Base-by-base conservation (phyloP, 2,797 vertebrate species). In the Anguilla megastoma region DNA sequence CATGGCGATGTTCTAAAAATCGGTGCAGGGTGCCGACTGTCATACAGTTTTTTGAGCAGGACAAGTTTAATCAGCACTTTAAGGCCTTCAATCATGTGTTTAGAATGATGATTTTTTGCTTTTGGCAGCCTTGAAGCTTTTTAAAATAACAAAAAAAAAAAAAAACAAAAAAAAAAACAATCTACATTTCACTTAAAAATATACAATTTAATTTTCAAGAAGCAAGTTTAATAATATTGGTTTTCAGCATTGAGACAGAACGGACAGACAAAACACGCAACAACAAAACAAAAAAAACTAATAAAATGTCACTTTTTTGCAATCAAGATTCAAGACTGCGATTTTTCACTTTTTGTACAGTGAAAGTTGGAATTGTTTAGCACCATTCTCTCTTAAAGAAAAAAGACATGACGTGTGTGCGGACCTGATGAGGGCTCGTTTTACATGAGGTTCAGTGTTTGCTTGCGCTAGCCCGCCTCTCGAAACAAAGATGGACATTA, bases 111-210 rank as follows among this genome's bases (percentile, higher is more conserved):
- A 92, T 90, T 92, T 90, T 93, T 92, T 91, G 90, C 88, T 94
- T 41, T 94, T 89, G 91, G 92, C 92, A 95, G 92, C 94, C 93
- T 92, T 92, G 93, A 95, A 90, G 91, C 91, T 88, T 69, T 89
- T 88, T 87, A 87, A 92, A 92, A 86, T 66, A 88, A 91, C 86
- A 54, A 82, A 84, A 91, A 3, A 41, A 41, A 41, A 41, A 2
- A 2, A 86, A 58, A 88, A 91, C 52, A 88, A 91, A 84, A 54
- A 82, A 76, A 91, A 93, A 93, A 93, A 92, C 92, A 86, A 94
- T 93, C 94, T 95, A 96, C 94, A 95, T 94, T 96, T 96, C 94
- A 96, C 93, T 95, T 96, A 94, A 96, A 97, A 97, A 96, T 96
- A 96, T 96, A 96, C 96, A 96, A 95, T 96, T 96, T 90, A 94